Base-by-base conservation (phyloP, 2,113 vertebrate species). In the Eurystomus gularis region DNA sequence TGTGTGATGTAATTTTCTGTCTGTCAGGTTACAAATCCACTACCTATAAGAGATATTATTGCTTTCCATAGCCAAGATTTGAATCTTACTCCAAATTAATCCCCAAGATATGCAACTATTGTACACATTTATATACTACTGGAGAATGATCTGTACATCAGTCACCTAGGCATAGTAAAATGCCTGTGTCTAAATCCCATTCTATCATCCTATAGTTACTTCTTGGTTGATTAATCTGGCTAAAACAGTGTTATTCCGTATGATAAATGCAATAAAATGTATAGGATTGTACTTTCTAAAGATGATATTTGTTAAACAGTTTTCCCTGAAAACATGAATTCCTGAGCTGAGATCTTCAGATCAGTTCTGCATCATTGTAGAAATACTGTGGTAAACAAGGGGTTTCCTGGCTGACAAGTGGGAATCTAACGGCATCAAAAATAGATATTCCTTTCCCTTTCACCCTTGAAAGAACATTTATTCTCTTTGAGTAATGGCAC, bases 351-450 rank as follows among this genome's bases (percentile, higher is more conserved):
- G 21, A 33, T 72, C 64, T 81, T 94, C 75, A 52, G 35, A 70
- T 3, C 91, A 70, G n/a, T 49, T 94, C 35, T 80, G 88, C 65
- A 64, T 70, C 69, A 52, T 3, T 31, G 48, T 49, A 29, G 40
- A 83, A 90, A 61, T 77, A 46, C 26, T 89, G 68, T 60, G 88
- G 68, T 81, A 94, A 92, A 93, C 49, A 81, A 91, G 75, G 86
- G 46, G 86, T 84, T 90, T 89, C 87, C 60, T 48, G 9, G 66
- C 60, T 86, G 19, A 5, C 44, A 37, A 86, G 13, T 40, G 35
- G 66, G 88, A 93, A 84, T 83, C 39, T 79, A 83, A 75, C 37
- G 40, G 42, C 77, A 82, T 94, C 52, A 96, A 75, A 94, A 92
- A 78, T 60, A 91, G 33, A 51, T 76, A 73, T 78, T 42, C 75